Evolutionary conservation across 2,888 invertebrate genomes (phyloP), one percentile per base, ranked within the genome.

Genomic region (Orthosia cruda): DNA sequence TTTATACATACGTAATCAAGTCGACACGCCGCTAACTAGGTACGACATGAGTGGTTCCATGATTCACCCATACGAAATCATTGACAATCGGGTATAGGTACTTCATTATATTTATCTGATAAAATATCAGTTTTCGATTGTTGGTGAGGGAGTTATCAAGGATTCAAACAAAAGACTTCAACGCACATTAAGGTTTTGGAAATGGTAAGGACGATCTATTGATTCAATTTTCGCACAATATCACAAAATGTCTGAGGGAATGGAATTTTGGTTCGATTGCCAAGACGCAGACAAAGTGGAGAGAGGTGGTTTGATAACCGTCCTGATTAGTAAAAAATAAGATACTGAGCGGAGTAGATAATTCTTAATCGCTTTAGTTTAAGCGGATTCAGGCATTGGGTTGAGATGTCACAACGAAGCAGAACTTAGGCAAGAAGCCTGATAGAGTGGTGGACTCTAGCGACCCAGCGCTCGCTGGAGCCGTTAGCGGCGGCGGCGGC

Each of bases 101-200:
- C 54, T 63, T 47, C 63, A 79, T 79, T 81, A 74, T 75, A 54
- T 78, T 82, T 87, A 86, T 88, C 87, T 82, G 84, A 89, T 84
- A 83, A 71, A 68, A 65, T 84, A 74, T 72, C 59, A 73, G 73
- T 71, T 75, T 80, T 70, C 61, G 80, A 74, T 73, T 71, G 77
- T 74, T 61, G 74, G 63, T 70, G 72, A 76, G 70, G 68, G 69
- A 68, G 67, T 67, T 69, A 73, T 59, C 63, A 67, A 64, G 64
- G 75, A 80, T 71, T 72, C 85, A 76, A 83, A 88, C 87, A 89
- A 92, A 92, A 93, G 90, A 93, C 86, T 89, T 93, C 90, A 92
- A 92, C 93, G 92, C 89, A 88, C 78, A 26, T 70, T 75, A 45
- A 63, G 52, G 59, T 74, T 77, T 73, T 64, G 67, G 55, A 64